A percentile compares a stretch with the other conserved stretches of the same genome.
These are phyloP conservation scores for Helicoverpa zea DNA, from an alignment of 1,140 invertebrate genomes.

Conservation along the genomic window DNA sequence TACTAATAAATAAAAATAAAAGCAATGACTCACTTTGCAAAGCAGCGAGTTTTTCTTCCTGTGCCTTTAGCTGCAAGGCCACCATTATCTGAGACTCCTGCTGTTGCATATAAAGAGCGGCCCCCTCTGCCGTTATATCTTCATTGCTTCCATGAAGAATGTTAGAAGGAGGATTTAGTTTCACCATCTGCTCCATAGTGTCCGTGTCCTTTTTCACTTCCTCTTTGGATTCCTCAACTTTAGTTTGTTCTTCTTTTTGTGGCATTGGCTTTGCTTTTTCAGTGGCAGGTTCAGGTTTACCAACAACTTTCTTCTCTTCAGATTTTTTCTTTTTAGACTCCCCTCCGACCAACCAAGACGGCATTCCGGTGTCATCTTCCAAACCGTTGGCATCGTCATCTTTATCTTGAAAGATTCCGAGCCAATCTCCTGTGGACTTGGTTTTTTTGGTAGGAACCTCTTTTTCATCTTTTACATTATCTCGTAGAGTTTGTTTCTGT, in stretches of 20 bases:
- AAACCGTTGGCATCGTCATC: constrained; percentile 60
- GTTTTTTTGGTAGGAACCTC: constrained; percentile 60
- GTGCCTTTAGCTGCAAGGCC: constrained; percentile 83
- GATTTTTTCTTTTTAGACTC: constrained; percentile 71
- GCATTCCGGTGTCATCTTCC: constrained; percentile 70
- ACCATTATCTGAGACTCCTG: constrained; percentile 85
- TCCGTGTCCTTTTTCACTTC: constrained; percentile 39
- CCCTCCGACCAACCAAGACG: constrained; percentile 75
- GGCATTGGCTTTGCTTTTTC: constrained; percentile 30
- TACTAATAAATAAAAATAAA: neutral
- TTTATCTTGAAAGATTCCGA: constrained; percentile 79
- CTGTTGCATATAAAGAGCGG: constrained; percentile 81
- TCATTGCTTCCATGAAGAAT: constrained; percentile 61
- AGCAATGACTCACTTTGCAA: constrained; percentile 74
- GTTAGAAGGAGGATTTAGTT: constrained; percentile 22
- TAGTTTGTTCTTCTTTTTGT: constrained; percentile 29
- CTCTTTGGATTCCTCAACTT: constrained; percentile 52
- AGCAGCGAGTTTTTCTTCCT: constrained; percentile 83
- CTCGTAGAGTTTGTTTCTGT: constrained; percentile 51
- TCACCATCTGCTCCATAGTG: constrained; percentile 8
- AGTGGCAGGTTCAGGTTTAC: constrained; percentile 53
- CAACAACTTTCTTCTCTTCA: constrained; percentile 52
- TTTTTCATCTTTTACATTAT: constrained; percentile 60
- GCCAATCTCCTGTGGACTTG: constrained; percentile 79
- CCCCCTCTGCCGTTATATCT: constrained; percentile 78